Evolutionary conservation across 2,113 vertebrate genomes (phyloP).

Genomic region (Speoplatyrhinus poulsoni): DNA sequence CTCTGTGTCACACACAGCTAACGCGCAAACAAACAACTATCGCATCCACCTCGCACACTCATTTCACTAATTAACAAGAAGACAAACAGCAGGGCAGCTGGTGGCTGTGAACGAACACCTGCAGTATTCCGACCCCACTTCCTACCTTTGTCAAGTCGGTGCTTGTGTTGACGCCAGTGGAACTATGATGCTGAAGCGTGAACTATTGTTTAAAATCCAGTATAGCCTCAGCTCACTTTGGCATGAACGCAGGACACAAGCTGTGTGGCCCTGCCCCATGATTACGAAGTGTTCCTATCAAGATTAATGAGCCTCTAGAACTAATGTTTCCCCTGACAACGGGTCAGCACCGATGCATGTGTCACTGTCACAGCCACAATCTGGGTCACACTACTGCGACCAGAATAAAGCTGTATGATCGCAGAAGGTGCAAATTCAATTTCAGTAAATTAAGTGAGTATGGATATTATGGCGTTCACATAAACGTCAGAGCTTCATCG

Average conservation of each 20-base stretch:
- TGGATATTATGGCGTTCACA: too few relatives aligned
- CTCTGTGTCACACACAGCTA: too few relatives aligned
- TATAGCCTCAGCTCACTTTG: constrained; percentile 9
- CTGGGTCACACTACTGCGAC: constrained; percentile 45
- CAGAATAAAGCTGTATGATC: background rate
- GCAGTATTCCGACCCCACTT: background rate
- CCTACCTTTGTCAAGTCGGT: background rate
- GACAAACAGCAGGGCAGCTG: too few relatives aligned
- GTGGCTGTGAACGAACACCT: too few relatives aligned
- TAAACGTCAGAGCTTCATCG: too few relatives aligned
- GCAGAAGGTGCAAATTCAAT: too few relatives aligned
- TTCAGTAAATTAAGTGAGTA: too few relatives aligned
- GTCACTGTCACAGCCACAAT: constrained; percentile 60
- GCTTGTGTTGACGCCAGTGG: background rate
- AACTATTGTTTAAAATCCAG: background rate
- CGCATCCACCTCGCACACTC: too few relatives aligned
- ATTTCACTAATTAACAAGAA: too few relatives aligned
- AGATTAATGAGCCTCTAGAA: constrained; percentile 62
- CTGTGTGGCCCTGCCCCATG: constrained; percentile 41
- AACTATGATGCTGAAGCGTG: background rate
- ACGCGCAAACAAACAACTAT: too few relatives aligned
- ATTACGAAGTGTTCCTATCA: constrained; percentile 47
- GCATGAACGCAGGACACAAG: constrained; percentile 20
- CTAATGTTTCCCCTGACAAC: constrained; percentile 49
- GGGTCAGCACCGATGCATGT: constrained; percentile 53